These are phyloP conservation scores for Bombus waltoni DNA, from an alignment of 1,140 invertebrate species.

Conservation along the genomic window DNA sequence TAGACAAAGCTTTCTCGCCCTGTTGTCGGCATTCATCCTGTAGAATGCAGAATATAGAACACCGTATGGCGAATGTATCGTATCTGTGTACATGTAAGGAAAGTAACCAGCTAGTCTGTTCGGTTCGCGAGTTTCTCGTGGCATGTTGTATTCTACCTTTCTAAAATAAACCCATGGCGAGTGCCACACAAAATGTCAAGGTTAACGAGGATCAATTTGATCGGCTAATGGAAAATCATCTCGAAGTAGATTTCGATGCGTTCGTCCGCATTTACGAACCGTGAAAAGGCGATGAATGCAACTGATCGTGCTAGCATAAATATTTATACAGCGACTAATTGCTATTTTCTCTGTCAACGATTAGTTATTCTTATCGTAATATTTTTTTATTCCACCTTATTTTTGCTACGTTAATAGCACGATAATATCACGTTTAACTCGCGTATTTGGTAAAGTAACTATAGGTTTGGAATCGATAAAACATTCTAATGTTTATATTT, in stretches of 20 bases:
- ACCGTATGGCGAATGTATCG: not conserved
- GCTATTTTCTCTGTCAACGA: not conserved
- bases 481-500: not conserved
- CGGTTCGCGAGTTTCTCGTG: constrained; percentile 43
- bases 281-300: constrained; percentile 39
- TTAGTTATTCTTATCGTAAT: not conserved
- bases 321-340: not conserved
- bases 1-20: not conserved
- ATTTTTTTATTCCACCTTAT: no score
- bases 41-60: not conserved
- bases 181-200: constrained; percentile 70
- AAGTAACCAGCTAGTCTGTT: not conserved
- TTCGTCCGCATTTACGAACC: constrained; percentile 20
- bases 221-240: constrained; percentile 37
- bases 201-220: constrained; percentile 64
- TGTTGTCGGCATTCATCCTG: not conserved
- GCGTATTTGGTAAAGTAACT: not conserved
- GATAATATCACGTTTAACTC: no score
- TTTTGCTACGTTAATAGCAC: no score
- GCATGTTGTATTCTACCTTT: constrained; percentile 62
- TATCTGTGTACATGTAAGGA: not conserved
- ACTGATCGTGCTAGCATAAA: constrained; percentile 30
- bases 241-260: constrained; percentile 16
- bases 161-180: constrained; percentile 69
- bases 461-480: not conserved